These are phyloP conservation scores for Nasonia longicornis DNA, from an alignment of 1,140 invertebrate species.

Conservation along the genomic window DNA sequence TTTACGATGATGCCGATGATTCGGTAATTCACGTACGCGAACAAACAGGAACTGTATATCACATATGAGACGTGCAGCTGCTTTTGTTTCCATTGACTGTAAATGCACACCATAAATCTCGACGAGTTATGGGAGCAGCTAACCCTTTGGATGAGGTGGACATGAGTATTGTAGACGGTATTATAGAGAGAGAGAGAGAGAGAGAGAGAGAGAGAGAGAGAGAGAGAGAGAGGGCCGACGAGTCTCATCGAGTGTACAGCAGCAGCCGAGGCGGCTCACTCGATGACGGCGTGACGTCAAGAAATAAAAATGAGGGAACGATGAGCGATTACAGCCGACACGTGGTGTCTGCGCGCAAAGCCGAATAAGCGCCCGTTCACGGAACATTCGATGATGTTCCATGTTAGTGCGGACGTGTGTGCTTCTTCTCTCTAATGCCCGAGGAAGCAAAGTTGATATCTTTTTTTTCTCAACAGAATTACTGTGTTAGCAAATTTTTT, in stretches of 20 bases:
- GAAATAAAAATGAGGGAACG: constrained; percentile 3
- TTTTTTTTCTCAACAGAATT: no score
- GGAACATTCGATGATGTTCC: constrained; percentile 7
- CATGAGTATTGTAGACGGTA: no score
- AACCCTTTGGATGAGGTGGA: not conserved
- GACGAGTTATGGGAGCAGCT: not conserved
- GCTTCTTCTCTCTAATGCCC: not conserved
- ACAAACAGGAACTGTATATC: no score
- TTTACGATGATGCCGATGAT: no score
- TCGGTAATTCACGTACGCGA: no score
- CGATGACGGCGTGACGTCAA: constrained; percentile 24
- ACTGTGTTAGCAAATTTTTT: no score
- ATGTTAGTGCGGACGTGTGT: not conserved
- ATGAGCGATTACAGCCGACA: not conserved
- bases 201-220: no score
- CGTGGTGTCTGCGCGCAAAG: not conserved
- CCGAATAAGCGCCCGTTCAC: not conserved
- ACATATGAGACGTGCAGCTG: not conserved
- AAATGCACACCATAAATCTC: not conserved
- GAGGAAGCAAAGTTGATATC: no score
- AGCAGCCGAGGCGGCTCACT: not conserved
- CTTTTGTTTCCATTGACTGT: not conserved
- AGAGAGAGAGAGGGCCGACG: not conserved
- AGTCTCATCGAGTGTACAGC: not conserved
- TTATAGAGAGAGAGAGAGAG: no score